Base-by-base conservation (phyloP, 2,113 vertebrate species). In the Chamaea fasciata region DNA sequence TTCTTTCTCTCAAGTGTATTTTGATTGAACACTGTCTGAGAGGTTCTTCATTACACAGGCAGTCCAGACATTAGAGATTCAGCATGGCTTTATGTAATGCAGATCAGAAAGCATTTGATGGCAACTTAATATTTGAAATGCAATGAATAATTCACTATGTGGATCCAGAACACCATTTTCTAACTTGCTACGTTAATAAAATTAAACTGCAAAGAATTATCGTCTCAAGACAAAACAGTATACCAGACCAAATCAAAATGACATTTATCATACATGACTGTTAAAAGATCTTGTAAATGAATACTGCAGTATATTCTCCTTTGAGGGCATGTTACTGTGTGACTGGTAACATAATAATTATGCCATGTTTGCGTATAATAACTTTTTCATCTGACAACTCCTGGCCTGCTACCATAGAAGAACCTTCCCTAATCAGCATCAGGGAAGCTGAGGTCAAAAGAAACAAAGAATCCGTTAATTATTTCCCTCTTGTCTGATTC, bases 121-220 rank as follows among this genome's bases (percentile, higher is more conserved):
- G 96, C 90, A 96, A 97, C 92, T 94, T 94, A 97, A 86, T 97
- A 94, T 92, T 97, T 95, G 95, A 96, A 95, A 95, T 82, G 81
- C 71, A 93, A 95, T 97, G 92, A 97, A 97, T 97, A 94, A 97
- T 97, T 97, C 90, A 97, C 86, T 70, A 41, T 92, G 73, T 96
- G 86, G 89, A 93, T 96, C 81, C 83, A 94, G 89, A 96, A 86
- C 69, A 88, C 64, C 65, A 87, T 90, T 86, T 60, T 93, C 91
- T 79, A 91, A 92, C 90, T 95, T 77, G 86, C 82, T 90, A 83
- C 9, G 0, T 96, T 96, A 97, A 97, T 96, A 92, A 88, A 96
- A 97, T 94, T 97, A 96, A 95, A 77, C 75, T 93, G 83, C 60
- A 85, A 94, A 88, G 83, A 90, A 92, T 70, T 60, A 92, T 86